Base-by-base conservation (phyloP, 53 echinoderm and acorn worm genomes). In the Echinarachnius parma region DNA sequence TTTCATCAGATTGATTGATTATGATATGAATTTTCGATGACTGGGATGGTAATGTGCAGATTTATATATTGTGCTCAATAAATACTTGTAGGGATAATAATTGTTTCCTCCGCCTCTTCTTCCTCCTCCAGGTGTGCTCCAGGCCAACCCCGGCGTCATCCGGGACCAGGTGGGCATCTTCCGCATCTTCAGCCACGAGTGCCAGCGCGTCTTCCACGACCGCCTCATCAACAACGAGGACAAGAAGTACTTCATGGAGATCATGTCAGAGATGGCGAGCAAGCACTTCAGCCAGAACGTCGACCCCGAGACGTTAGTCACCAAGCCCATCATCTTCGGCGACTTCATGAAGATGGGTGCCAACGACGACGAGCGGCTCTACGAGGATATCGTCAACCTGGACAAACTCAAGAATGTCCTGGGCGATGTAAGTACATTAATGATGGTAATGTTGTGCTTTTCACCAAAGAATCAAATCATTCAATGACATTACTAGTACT, bases 331-430 rank as follows among this genome's bases (percentile, higher is more conserved):
- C 69, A 98, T 98, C 86, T 98, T 98, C 56, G 98, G 98, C 20
- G 98, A 98, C 59, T 98, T 98, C 78, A 98, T 98, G 98, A 98
- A 98, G 84, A 82, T 92, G 86, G 98, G 98, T 9, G 98, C 98
- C 0, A 91, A 98, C 2, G 80, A 82, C 46, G 79, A 64, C 9
- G 98, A 98, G 44, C 72, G 78, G 32, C 49, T 80, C 57, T 96
- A 96, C 46, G 98, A 96, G 64, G 98, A 96, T 52, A 96, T 96
- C 53, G 32, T 46, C 9, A 82, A 96, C 24, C 67, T 88, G 70
- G 79, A 85, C 19, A 96, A 96, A 67, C 91, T 96, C 21, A 71
- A 71, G 75, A 82, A 78, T 26, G 81, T 87, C 21, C 59, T 96
- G 49, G 82, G 84, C 31, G 98, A 91, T 83, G 98, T 91, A 48